phyloP scores from a whole-genome alignment of 2,797 vertebrate genomes.

The Pseudotriccus pelzelni region DNA sequence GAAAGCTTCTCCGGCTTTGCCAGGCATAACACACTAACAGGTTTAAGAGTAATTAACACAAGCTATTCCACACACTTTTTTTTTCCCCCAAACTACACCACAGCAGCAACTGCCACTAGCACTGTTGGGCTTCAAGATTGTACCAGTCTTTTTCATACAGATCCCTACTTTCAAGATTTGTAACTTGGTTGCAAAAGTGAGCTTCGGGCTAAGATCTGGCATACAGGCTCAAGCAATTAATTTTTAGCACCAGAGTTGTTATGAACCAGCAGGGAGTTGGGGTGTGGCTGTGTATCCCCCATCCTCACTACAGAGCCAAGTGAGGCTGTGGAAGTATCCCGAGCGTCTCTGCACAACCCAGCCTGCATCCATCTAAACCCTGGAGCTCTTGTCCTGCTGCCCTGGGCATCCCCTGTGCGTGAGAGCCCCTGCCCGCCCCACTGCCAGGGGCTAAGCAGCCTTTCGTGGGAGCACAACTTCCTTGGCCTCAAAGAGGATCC shows the following conservation, averaged over 20 bases:
- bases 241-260: background rate
- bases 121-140: background rate
- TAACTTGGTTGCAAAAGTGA: background rate
- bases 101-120: background rate
- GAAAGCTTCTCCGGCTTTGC: conserved; percentile 38
- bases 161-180: conserved; percentile 6
- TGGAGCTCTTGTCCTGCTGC: background rate
- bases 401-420: rapidly evolving
- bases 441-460: background rate
- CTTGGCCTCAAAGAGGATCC: background rate
- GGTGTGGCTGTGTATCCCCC: background rate
- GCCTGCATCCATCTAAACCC: background rate
- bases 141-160: background rate
- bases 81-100: conserved; percentile 4
- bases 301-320: background rate
- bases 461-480: background rate
- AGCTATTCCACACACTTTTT: conserved; percentile 13
- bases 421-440: background rate
- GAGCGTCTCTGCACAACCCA: background rate
- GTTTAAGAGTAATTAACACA: conserved; percentile 70
- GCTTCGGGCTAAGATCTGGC: background rate
- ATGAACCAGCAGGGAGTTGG: background rate
- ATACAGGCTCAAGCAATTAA: background rate
- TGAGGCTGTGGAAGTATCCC: background rate
- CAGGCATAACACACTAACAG: conserved; percentile 62